Base-by-base conservation (phyloP, 2,888 invertebrate species). In the Torymus tubicola region DNA sequence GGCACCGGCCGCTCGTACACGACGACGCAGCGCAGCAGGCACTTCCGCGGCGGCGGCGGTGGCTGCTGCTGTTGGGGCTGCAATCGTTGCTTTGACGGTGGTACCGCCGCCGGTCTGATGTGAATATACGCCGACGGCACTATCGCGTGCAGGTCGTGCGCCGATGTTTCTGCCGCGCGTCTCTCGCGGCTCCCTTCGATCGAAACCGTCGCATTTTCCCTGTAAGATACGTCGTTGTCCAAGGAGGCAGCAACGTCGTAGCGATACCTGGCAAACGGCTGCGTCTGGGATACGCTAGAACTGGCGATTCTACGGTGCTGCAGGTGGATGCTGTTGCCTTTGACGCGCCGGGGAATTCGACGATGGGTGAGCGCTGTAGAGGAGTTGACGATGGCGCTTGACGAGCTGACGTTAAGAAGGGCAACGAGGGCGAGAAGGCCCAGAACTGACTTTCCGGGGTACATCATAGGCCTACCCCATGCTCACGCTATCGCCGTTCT, bases 401-500 rank as follows among this genome's bases (percentile, higher is more conserved):
- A 42, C 14, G 63, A 52, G 16, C 14, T 14, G 1, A 60, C 50
- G 3, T 50, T 5, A 21, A 50, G 16, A 2, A 61, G 61, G 74
- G 86, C 86, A 14, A 14, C 24, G 82, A 88, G 87, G 88, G 87
- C 88, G 83, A 86, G 69, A 80, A 87, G 82, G 88, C 87, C 87
- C 88, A 85, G 84, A 76, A 83, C 76, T 82, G 85, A 87, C 86
- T 85, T 89, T 86, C 87, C 87, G 84, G 84, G 87, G 85, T 85
- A 85, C 90, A 90, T 90, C 81, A 84, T 74, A 57, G 58, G 58
- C 24, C 88, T 88, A 90, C 89, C 89, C 89, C 90, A 89, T 89
- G 87, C 85, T 89, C 87, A 86, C 58, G 78, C 83, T 2, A 18
- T 10, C 58, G 3, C 53, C 67, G 82, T 57, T 53, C 61, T 73